Conservation (phyloP, 2,113 vertebrate species). For the human region DNA sequence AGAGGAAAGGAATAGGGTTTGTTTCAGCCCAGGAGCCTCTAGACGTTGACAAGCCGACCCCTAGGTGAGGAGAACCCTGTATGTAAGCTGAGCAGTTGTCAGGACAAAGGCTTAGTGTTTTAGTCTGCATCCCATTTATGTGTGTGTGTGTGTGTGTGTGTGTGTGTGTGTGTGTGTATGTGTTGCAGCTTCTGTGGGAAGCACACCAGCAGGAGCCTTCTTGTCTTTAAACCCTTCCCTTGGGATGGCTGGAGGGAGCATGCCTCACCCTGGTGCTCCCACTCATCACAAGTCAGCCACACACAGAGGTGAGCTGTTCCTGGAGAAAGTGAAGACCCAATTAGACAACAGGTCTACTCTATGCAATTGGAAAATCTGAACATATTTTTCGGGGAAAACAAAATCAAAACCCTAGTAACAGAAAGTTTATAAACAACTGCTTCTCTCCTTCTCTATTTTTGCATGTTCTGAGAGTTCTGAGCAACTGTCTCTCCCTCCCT, state of each 20-base stretch:
- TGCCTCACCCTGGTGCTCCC: neutral
- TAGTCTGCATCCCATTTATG: neutral
- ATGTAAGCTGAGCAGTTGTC: neutral
- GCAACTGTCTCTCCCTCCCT: neutral
- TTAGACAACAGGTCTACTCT: neutral
- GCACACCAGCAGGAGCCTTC: neutral
- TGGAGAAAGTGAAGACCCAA: neutral
- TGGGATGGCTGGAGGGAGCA: neutral
- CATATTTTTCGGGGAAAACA: slow-evolving; percentile 40
- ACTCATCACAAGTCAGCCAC: neutral
- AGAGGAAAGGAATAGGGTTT: neutral
- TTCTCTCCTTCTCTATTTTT: neutral
- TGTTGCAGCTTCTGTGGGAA: neutral
- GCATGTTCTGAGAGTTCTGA: neutral
- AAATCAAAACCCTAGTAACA: neutral
- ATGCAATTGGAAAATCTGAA: neutral
- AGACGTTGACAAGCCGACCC: neutral
- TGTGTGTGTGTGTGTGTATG: too few species aligned
- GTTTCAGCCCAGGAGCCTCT: neutral
- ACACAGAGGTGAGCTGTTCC: slow-evolving; percentile 22
- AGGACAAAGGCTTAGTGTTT: neutral
- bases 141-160: too few species aligned
- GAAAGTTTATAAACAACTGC: neutral
- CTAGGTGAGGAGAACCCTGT: neutral
- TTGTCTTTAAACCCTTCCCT: neutral